phyloP scores from a whole-genome alignment of 1,140 invertebrate genomes.

The Octopus sinensis region DNA sequence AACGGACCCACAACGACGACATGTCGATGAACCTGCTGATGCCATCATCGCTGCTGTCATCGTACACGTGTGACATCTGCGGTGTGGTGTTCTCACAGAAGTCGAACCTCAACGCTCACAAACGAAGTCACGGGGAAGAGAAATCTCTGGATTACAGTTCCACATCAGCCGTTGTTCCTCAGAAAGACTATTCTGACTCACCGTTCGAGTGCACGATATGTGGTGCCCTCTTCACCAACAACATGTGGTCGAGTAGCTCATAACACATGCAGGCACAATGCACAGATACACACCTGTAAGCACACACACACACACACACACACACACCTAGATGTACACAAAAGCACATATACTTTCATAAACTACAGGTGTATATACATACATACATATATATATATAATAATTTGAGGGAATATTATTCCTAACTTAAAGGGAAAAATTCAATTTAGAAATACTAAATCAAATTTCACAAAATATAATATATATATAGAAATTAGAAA shows the following conservation, averaged over 20 bases:
- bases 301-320: no score
- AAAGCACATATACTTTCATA: no score
- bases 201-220: not conserved
- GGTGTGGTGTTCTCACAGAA: not conserved
- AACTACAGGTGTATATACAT: no score
- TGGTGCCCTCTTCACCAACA: not conserved
- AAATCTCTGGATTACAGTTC: not conserved
- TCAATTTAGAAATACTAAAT: no score
- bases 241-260: conserved; percentile 2
- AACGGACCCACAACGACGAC: conserved; percentile 36
- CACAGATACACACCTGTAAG: no score
- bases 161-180: not conserved
- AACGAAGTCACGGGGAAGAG: not conserved
- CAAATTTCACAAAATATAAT: no score
- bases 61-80: not conserved
- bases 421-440: no score
- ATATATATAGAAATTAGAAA: no score
- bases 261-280: no score
- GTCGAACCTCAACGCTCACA: conserved; percentile 1
- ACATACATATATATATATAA: no score
- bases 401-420: no score
- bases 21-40: conserved; percentile 35
- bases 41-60: conserved; percentile 30
- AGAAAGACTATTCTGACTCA: not conserved
- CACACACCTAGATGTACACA: no score